Evolutionary conservation across 2,113 vertebrate genomes (phyloP).

Genomic region (Hiodon tergisus): DNA sequence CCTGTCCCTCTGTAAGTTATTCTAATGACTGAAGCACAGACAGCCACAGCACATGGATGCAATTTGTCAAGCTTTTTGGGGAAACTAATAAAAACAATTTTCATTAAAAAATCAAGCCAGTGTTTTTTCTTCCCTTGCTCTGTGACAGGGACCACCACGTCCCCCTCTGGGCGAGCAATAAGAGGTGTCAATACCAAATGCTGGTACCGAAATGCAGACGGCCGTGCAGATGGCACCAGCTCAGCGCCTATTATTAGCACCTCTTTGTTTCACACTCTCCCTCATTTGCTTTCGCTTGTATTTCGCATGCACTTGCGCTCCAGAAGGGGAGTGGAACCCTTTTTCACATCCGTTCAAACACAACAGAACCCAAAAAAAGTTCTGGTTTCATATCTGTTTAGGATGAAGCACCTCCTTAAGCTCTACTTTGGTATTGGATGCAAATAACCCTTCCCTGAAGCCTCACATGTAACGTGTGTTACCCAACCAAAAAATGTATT

Average conservation of each 20-base stretch:
- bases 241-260: background rate
- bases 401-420: background rate
- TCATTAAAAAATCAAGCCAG: too few relatives aligned
- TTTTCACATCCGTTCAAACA: too few relatives aligned
- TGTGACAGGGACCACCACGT: background rate
- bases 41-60: too few relatives aligned
- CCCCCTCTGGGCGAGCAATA: background rate
- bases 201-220: background rate
- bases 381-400: background rate
- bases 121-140: background rate
- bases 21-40: too few relatives aligned
- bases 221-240: conserved; percentile 6
- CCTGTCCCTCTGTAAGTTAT: too few relatives aligned
- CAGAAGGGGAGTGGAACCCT: too few relatives aligned
- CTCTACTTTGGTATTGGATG: background rate
- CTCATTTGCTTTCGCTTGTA: background rate
- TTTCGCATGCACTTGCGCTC: background rate
- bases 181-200: background rate
- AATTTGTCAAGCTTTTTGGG: too few relatives aligned
- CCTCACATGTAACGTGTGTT: background rate
- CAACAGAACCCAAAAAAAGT: too few relatives aligned
- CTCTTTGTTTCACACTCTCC: background rate
- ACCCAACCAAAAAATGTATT: background rate
- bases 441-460: background rate
- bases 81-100: too few relatives aligned